These are phyloP conservation scores for Cryptoblepharus egeriae DNA, from an alignment of 2,797 vertebrate species.

Conservation along the genomic window DNA sequence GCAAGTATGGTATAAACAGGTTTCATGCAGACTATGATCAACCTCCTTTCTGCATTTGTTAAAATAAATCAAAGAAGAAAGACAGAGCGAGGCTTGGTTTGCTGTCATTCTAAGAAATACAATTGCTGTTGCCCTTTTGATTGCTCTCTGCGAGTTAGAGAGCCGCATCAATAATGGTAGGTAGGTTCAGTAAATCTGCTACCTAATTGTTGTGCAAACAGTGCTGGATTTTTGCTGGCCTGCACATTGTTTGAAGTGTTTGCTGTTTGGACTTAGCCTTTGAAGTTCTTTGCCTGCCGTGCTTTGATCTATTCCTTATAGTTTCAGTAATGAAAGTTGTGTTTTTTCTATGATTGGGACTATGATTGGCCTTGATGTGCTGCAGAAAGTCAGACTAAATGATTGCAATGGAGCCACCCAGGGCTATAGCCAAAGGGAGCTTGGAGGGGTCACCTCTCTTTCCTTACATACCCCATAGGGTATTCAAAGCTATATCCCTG, in stretches of 20 bases:
- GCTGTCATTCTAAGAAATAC: not conserved
- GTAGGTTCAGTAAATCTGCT: conserved; percentile 8
- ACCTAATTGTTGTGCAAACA: conserved; percentile 30
- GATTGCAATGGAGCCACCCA: not conserved
- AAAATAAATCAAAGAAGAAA: not conserved
- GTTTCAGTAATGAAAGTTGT: conserved; percentile 23
- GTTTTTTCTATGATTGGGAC: conserved; percentile 1
- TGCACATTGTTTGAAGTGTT: conserved; percentile 25
- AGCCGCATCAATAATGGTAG: not conserved
- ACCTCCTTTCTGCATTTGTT: not conserved
- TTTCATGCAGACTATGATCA: not conserved
- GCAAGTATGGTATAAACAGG: too few species aligned
- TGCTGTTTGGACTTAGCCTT: conserved; percentile 11
- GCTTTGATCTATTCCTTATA: conserved; percentile 31
- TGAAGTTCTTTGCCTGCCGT: conserved; percentile 8
- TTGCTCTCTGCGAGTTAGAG: not conserved
- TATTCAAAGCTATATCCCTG: not conserved
- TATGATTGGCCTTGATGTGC: conserved; percentile 1
- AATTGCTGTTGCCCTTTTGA: not conserved
- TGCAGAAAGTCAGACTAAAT: conserved; percentile 3
- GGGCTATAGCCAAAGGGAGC: not conserved
- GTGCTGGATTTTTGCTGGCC: conserved; percentile 27
- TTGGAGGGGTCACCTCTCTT: not conserved
- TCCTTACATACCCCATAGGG: not conserved
- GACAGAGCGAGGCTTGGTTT: not conserved